Percentiles rank a stretch among this genome's conserved stretches.
These are phyloP conservation scores for Pentamera pediparva DNA, from an alignment of 53 echinoderm and acorn worm genomes.

Conservation along the genomic window DNA sequence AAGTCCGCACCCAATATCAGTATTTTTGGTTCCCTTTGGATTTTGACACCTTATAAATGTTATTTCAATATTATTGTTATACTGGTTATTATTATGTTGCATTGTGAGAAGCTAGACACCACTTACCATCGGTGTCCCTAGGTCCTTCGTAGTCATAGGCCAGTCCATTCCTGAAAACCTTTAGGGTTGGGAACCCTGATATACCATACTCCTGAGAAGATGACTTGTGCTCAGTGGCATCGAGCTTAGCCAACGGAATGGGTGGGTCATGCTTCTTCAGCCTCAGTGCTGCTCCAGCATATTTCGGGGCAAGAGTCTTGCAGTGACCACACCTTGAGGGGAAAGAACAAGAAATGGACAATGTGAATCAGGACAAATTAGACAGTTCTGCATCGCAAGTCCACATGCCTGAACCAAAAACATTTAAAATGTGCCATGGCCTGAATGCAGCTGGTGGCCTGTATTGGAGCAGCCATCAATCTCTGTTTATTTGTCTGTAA, in stretches of 20 bases:
- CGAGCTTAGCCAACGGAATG: conserved; percentile 80
- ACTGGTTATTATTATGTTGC: not conserved
- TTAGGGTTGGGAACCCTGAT: conserved; percentile 81
- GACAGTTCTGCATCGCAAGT: too few species aligned
- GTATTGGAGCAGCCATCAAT: too few species aligned
- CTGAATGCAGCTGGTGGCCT: too few species aligned
- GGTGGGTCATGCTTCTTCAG: conserved; percentile 74
- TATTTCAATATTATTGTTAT: too few species aligned
- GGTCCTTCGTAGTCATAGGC: conserved; percentile 79
- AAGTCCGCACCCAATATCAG: too few species aligned
- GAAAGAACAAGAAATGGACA: not conserved
- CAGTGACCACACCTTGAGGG: conserved; percentile 93
- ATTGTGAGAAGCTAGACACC: not conserved
- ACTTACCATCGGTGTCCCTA: conserved; percentile 74
- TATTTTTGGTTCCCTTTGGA: too few species aligned
- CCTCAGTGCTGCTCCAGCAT: conserved; percentile 74
- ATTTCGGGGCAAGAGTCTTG: conserved; percentile 87
- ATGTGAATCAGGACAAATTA: too few species aligned
- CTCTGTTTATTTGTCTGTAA: too few species aligned
- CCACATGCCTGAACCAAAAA: too few species aligned
- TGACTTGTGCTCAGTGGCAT: conserved; percentile 55
- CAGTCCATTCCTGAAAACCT: conserved; percentile 81
- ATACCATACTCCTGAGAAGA: conserved; percentile 64
- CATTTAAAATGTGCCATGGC: not conserved
- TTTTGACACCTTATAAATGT: too few species aligned